These are phyloP conservation scores for Hydrocynus forskahlii DNA, from an alignment of 2,797 vertebrate species.

Conservation along the genomic window DNA sequence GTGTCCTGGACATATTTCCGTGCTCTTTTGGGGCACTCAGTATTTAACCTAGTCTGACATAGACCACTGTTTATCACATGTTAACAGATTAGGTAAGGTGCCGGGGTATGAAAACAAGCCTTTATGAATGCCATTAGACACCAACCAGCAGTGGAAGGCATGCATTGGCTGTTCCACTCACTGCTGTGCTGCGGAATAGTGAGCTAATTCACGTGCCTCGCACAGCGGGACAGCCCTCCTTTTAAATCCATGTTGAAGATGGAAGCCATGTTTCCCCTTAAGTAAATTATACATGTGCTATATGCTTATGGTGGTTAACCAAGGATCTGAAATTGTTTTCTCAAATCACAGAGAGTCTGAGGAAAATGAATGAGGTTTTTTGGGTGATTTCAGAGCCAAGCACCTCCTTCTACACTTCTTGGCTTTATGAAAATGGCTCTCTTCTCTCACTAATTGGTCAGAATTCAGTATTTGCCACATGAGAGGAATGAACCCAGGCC, in stretches of 20 bases:
- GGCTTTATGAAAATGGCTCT: constrained; percentile 9
- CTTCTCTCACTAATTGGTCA: constrained; percentile 24
- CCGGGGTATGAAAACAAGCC: not conserved
- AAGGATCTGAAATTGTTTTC: constrained; percentile 72
- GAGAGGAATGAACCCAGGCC: not conserved
- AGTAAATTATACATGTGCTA: constrained; percentile 70
- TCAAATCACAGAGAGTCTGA: constrained; percentile 66
- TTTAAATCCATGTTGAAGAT: constrained; percentile 60
- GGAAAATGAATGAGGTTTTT: constrained; percentile 48
- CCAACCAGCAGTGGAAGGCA: constrained; percentile 1
- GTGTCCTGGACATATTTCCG: constrained; percentile 7
- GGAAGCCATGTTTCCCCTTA: constrained; percentile 62
- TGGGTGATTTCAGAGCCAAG: constrained; percentile 54
- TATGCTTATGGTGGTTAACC: constrained; percentile 74
- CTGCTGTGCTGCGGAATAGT: constrained; percentile 3
- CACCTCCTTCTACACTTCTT: constrained; percentile 17
- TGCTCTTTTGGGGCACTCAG: not conserved
- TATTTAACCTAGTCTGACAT: not conserved
- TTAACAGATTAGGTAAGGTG: not conserved
- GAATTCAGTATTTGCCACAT: not conserved
- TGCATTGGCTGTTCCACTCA: not conserved
- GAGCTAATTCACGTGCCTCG: constrained; percentile 5
- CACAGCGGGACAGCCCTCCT: constrained; percentile 44
- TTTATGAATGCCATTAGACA: not conserved
- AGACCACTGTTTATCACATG: not conserved